Evolutionary conservation across 2,797 vertebrate genomes (phyloP), one percentile per base, ranked within the genome.

Genomic region (Aselliscus stoliczkanus): DNA sequence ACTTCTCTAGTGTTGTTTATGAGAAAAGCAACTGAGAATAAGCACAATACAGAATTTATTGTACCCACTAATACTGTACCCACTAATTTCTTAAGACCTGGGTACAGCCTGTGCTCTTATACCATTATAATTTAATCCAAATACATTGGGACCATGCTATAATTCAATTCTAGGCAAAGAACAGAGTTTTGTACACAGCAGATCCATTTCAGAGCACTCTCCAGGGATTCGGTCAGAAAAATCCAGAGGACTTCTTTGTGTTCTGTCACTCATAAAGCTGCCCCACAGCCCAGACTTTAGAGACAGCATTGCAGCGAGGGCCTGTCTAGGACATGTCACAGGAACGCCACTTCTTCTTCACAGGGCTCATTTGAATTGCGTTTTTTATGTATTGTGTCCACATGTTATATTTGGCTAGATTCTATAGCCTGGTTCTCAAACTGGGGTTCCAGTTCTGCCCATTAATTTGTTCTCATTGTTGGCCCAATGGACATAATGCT

Each of bases 121-220:
- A 83, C 4, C 31, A 81, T 95, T 95, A 95, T 96, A 93, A 97
- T 97, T 97, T 94, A 97, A 97, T 97, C 79, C 82, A 86, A 72
- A 91, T 95, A 56, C 81, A 50, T 86, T 86, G 85, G 85, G 96
- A 72, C 75, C 39, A 84, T 1, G 52, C 84, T 90, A 13, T 95
- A 92, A 97, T 95, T 96, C 88, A 97, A 93, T 97, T 96, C 84
- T 18, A 86, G 54, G 84, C 67, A 88, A 82, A 90, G 81, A 93
- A 69, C n/a, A 73, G 80, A 86, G 77, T 87, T 97, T 83, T 54
- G 70, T 95, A 69, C 94, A 88, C 11, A 90, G 82, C 77, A 83
- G 88, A 93, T 95, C 95, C 92, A 89, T 92, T 97, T 81, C 82
- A 93, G 85, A 94, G 42, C 39, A 20, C 47, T 87, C 95, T 77